Percentiles rank a stretch among this genome's conserved stretches.
phyloP scores from a whole-genome alignment of 1,140 invertebrate genomes.

The Planococcus citri region DNA sequence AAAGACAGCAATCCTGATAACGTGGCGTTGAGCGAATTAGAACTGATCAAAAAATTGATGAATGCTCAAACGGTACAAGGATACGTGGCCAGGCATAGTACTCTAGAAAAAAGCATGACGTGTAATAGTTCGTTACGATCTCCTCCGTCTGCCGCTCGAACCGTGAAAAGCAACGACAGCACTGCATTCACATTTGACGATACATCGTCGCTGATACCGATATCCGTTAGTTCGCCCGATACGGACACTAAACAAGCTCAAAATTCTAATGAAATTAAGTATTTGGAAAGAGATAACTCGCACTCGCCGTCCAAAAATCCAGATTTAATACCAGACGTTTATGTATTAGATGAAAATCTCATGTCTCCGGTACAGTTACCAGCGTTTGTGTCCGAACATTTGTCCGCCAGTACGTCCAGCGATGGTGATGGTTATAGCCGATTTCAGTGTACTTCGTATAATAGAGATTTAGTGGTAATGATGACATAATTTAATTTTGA shows the following conservation, averaged over 20 bases:
- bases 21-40: conserved; percentile 15
- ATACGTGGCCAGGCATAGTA: conserved; percentile 71
- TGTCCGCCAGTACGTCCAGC: neutral
- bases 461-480: neutral
- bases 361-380: neutral
- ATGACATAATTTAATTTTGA: neutral
- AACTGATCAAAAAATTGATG: conserved; percentile 50
- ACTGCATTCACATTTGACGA: neutral
- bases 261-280: neutral
- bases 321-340: conserved; percentile 10
- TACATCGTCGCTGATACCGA: neutral
- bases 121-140: conserved; percentile 72
- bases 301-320: conserved; percentile 12
- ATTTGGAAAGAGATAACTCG: neutral
- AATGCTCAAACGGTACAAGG: conserved; percentile 69
- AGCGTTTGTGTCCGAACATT: neutral
- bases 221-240: neutral
- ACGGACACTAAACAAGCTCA: neutral
- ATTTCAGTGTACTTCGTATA: neutral
- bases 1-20: conserved; percentile 24
- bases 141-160: conserved; percentile 40
- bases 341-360: neutral
- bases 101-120: conserved; percentile 75
- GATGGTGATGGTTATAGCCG: neutral
- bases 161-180: conserved; percentile 1